Conservation (phyloP, 2,888 invertebrate species). For the Heteromurus nitidus region DNA sequence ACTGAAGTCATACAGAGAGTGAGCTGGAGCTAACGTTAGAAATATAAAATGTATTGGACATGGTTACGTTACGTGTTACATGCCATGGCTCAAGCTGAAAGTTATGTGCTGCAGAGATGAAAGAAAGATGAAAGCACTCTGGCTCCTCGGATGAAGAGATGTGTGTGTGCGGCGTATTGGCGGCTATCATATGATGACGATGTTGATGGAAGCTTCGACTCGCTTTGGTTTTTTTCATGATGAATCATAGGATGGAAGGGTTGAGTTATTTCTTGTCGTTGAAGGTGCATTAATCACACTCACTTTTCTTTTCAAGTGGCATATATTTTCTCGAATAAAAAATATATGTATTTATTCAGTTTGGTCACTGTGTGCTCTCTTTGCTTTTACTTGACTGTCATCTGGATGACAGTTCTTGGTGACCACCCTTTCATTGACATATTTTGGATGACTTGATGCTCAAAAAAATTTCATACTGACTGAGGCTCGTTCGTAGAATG, state of each 20-base stretch:
- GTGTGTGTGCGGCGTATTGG: slow-evolving; percentile 43
- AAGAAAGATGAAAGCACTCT: slow-evolving; percentile 45
- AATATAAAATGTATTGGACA: not conserved
- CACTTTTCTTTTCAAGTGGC: slow-evolving; percentile 52
- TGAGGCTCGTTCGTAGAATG: too few species aligned
- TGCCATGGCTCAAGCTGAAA: not conserved
- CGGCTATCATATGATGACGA: slow-evolving; percentile 51
- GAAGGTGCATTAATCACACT: slow-evolving; percentile 65
- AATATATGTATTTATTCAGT: not conserved
- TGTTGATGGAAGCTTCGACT: slow-evolving; percentile 54
- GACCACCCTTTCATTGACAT: slow-evolving; percentile 60
- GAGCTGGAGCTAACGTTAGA: not conserved
- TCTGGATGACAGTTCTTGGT: slow-evolving; percentile 51
- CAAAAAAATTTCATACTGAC: too few species aligned
- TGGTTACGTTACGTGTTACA: not conserved
- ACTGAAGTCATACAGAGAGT: too few species aligned
- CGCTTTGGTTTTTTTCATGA: slow-evolving; percentile 53
- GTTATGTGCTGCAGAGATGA: not conserved
- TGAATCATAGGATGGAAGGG: slow-evolving; percentile 57
- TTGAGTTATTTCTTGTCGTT: slow-evolving; percentile 60
- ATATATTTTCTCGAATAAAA: too few species aligned
- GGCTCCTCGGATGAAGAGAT: slow-evolving; percentile 20
- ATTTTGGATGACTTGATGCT: slow-evolving; percentile 21
- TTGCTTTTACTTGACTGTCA: slow-evolving; percentile 56
- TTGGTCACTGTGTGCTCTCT: slow-evolving; percentile 32